These are phyloP conservation scores for Tokudaia tokunoshimensis DNA, from an alignment of 2,797 vertebrate species.

Conservation along the genomic window DNA sequence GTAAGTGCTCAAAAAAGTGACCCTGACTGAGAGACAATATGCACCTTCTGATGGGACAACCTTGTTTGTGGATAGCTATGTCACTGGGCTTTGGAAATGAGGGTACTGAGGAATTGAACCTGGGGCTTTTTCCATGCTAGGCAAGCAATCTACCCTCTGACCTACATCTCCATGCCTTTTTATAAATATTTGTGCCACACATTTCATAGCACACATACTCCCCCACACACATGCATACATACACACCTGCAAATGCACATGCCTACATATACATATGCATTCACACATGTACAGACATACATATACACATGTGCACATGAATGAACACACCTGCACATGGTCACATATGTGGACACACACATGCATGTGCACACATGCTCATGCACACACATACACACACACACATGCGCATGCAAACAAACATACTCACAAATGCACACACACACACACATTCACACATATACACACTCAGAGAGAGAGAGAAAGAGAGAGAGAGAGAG, in stretches of 20 bases:
- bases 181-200: neutral
- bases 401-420: neutral
- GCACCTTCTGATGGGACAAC: too few species aligned
- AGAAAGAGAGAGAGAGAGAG: too few species aligned
- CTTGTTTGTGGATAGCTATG: too few species aligned
- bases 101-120: neutral
- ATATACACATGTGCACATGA: neutral
- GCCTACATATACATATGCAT: too few species aligned
- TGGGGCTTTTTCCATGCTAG: neutral
- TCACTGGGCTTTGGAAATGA: neutral
- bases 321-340: neutral
- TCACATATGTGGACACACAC: neutral
- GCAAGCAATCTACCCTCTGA: neutral
- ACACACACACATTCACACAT: neutral
- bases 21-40: neutral
- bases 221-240: too few species aligned
- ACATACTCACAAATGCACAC: neutral
- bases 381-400: neutral
- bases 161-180: neutral
- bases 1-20: neutral
- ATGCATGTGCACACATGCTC: fast-evolving
- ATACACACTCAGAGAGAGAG: too few species aligned
- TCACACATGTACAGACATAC: fast-evolving
- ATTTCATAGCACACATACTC: neutral
- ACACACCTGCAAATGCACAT: too few species aligned